Evolutionary conservation across 2,888 invertebrate genomes (phyloP).

Genomic region (Diplazon laetatorius): DNA sequence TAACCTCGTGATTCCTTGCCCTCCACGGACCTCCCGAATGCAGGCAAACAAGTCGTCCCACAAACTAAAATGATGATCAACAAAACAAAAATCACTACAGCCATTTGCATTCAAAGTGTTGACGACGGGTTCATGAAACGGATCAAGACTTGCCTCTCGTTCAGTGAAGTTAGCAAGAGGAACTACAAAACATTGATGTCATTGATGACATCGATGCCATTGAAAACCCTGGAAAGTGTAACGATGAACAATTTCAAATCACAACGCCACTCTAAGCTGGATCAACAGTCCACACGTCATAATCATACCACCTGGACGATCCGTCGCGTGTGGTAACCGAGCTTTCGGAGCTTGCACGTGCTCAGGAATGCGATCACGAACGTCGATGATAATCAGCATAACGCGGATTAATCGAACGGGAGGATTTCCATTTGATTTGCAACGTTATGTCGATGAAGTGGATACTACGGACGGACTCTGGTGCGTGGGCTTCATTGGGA

Average conservation of each 20-base stretch:
- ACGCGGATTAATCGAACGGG: conserved; percentile 48
- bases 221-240: too few species aligned
- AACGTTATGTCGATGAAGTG: not conserved
- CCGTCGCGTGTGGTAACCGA: conserved; percentile 28
- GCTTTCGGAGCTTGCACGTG: conserved; percentile 27
- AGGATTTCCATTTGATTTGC: conserved; percentile 42
- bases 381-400: conserved; percentile 52
- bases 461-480: conserved; percentile 11
- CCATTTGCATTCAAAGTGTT: too few species aligned
- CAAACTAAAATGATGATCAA: too few species aligned
- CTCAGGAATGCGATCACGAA: conserved; percentile 54
- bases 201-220: too few species aligned
- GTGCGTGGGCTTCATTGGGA: conserved; percentile 38
- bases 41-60: too few species aligned
- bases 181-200: not conserved
- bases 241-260: too few species aligned
- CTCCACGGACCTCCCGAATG: too few species aligned
- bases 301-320: conserved; percentile 24
- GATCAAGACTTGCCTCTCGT: too few species aligned
- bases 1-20: conserved; percentile 9
- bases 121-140: too few species aligned
- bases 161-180: too few species aligned
- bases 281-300: not conserved
- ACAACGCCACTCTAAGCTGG: not conserved
- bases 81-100: too few species aligned